Evolutionary conservation across 2,113 vertebrate species (phyloP).

Genomic region (Mesitornis unicolor): DNA sequence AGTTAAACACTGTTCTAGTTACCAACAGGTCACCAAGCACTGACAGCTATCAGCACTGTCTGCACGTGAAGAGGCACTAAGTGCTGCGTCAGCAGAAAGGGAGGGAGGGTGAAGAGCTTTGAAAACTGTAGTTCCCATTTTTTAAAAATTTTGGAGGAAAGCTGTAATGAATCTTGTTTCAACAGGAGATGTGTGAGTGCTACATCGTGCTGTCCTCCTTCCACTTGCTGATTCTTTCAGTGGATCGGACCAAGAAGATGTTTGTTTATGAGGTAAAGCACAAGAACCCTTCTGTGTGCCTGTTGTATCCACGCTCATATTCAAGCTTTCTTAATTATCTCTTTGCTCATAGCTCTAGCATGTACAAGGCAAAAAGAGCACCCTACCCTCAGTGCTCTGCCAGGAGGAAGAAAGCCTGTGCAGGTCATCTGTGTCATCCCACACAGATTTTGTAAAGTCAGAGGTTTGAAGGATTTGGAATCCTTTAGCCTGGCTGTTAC

Average conservation of each 20-base stretch:
- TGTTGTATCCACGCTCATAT: not conserved
- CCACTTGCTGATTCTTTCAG: slow-evolving; percentile 79
- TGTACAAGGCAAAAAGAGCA: not conserved
- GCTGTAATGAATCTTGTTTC: not conserved
- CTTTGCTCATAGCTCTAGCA: not conserved
- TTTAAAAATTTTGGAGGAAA: not conserved
- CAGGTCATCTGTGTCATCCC: not conserved
- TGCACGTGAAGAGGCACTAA: not conserved
- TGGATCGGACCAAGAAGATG: slow-evolving; percentile 70
- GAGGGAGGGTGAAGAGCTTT: not conserved
- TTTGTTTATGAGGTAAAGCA: slow-evolving; percentile 79
- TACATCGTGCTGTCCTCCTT: slow-evolving; percentile 82
- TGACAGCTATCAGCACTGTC: not conserved
- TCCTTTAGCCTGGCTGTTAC: not conserved
- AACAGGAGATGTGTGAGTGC: slow-evolving; percentile 72
- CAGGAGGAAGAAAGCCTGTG: not conserved
- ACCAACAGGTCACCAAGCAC: not conserved
- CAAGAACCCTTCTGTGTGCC: not conserved
- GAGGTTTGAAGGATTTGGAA: not conserved
- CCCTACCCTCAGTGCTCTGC: not conserved
- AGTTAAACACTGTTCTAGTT: not conserved
- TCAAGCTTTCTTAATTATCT: not conserved
- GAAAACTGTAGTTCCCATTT: not conserved
- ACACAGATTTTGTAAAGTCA: not conserved
- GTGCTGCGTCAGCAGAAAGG: not conserved